Evolutionary conservation across 1,140 invertebrate species (phyloP).

Genomic region (Heliconius nattereri): DNA sequence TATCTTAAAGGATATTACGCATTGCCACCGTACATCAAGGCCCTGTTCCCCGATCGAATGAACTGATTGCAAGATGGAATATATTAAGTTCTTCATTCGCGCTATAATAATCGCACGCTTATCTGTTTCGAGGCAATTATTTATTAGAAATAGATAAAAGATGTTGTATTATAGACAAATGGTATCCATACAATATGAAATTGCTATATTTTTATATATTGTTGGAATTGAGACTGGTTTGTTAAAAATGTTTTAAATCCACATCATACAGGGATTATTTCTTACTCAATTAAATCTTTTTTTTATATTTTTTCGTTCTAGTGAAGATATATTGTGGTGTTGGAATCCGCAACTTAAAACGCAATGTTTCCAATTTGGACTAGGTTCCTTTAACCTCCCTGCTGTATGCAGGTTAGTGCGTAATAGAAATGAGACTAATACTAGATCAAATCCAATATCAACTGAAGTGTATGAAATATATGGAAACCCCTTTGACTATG

Average conservation of each 20-base stretch:
- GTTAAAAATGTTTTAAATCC: no score
- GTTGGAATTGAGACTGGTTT: no score
- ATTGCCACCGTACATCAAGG: constrained; percentile 35
- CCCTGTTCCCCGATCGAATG: constrained; percentile 25
- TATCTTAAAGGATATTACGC: constrained; percentile 34
- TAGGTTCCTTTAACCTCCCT: no score
- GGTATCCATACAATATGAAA: background rate
- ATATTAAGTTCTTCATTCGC: constrained; percentile 34
- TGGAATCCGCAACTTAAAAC: no score
- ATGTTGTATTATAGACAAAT: constrained; percentile 8
- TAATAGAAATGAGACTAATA: background rate
- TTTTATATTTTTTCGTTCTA: no score
- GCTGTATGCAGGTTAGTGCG: background rate
- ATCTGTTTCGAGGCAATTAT: constrained; percentile 29
- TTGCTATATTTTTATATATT: no score
- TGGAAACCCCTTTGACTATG: background rate
- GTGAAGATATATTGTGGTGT: no score
- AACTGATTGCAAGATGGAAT: constrained; percentile 31
- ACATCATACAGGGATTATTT: no score
- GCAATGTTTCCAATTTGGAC: no score
- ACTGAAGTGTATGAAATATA: background rate
- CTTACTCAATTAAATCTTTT: no score
- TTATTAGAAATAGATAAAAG: constrained; percentile 29
- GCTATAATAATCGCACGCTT: constrained; percentile 29
- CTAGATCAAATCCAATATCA: background rate